These are phyloP conservation scores for Nymphalis polychloros DNA, from an alignment of 2,888 invertebrate species.

Conservation along the genomic window DNA sequence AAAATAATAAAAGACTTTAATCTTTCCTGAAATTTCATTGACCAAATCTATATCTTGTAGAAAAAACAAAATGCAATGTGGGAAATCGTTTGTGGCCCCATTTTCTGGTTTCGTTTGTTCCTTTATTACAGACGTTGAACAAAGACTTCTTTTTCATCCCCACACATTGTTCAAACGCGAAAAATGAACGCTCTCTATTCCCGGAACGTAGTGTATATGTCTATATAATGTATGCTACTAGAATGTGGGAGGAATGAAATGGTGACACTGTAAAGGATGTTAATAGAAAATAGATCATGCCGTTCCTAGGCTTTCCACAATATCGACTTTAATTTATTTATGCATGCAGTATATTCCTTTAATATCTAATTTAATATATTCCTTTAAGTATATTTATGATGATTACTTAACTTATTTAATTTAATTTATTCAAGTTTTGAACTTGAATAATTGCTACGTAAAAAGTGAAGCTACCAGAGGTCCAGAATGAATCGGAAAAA, in stretches of 20 bases:
- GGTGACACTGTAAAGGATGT: background rate
- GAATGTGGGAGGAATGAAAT: background rate
- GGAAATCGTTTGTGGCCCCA: constrained; percentile 29
- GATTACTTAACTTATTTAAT: too few relatives aligned
- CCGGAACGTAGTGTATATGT: constrained; percentile 4
- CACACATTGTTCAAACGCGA: constrained; percentile 31
- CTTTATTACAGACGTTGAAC: constrained; percentile 30
- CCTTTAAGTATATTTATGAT: too few relatives aligned
- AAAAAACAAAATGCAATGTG: constrained; percentile 13
- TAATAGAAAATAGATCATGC: background rate
- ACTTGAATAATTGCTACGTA: too few relatives aligned
- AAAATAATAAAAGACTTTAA: too few relatives aligned
- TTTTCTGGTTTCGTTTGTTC: constrained; percentile 29
- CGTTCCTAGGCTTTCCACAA: too few relatives aligned
- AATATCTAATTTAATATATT: too few relatives aligned
- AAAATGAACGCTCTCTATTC: constrained; percentile 25
- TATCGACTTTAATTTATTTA: too few relatives aligned
- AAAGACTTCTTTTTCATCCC: constrained; percentile 34
- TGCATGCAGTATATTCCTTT: too few relatives aligned
- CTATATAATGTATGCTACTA: constrained; percentile 5
- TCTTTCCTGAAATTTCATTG: background rate
- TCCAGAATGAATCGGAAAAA: too few relatives aligned
- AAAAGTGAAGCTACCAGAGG: too few relatives aligned
- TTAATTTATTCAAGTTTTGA: too few relatives aligned
- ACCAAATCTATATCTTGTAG: constrained; percentile 1